Evolutionary conservation across 2,113 vertebrate species (phyloP).

Genomic region (Diphyllodes magnificus): DNA sequence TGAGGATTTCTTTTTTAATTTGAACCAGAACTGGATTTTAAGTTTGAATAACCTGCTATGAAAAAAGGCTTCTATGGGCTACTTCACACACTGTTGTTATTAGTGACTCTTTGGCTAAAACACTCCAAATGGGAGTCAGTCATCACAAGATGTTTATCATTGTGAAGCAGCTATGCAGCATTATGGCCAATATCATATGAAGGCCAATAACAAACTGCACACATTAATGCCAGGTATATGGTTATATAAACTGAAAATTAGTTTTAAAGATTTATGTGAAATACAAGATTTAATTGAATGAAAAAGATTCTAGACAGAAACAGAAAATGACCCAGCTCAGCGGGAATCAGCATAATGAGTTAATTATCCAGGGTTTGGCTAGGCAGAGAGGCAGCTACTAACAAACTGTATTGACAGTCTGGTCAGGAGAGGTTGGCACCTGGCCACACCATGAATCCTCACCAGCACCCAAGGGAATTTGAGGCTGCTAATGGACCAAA

Average conservation of each 20-base stretch:
- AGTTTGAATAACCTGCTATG: background rate
- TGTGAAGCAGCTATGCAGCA: background rate
- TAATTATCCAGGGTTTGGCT: slow-evolving; percentile 39
- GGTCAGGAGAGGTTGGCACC: slow-evolving; percentile 52
- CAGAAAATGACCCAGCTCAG: slow-evolving; percentile 41
- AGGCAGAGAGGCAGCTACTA: slow-evolving; percentile 17
- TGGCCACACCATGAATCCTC: slow-evolving; percentile 24
- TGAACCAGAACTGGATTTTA: background rate
- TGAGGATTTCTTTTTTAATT: background rate
- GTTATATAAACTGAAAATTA: background rate
- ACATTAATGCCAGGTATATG: background rate
- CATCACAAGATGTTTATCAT: background rate
- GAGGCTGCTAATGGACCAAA: background rate
- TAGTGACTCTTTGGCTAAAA: background rate
- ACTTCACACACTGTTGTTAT: background rate
- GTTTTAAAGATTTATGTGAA: background rate
- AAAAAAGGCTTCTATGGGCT: background rate
- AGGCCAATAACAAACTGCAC: background rate
- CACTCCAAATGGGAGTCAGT: background rate
- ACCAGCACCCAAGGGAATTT: slow-evolving; percentile 2
- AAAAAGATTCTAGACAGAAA: slow-evolving; percentile 19
- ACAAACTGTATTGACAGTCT: slow-evolving; percentile 25
- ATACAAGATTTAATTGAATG: slow-evolving; percentile 40
- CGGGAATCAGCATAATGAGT: slow-evolving; percentile 51
- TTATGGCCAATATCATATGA: background rate